These are phyloP conservation scores for Hipparchia sbordonii DNA, from an alignment of 2,888 invertebrate species.

Conservation along the genomic window DNA sequence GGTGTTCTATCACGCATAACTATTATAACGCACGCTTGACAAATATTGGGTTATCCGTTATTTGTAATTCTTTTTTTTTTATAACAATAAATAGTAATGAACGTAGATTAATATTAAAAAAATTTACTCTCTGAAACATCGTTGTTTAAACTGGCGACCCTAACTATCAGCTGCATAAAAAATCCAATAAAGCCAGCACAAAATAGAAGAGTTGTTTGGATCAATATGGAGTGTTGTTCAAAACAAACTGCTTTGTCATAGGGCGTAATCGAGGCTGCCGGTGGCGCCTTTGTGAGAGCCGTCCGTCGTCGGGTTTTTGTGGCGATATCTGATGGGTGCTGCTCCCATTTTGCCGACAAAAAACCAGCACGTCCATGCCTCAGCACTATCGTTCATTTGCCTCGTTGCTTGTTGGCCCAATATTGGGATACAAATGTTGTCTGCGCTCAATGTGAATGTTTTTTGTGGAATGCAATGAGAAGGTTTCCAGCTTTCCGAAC, in stretches of 20 bases:
- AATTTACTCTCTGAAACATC: not conserved
- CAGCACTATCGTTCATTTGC: constrained; percentile 46
- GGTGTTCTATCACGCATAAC: too few species aligned
- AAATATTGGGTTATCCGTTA: too few species aligned
- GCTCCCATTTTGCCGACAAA: constrained; percentile 78
- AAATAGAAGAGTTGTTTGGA: constrained; percentile 78
- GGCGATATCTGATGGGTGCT: constrained; percentile 79
- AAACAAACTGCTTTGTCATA: constrained; percentile 80
- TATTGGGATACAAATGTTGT: constrained; percentile 22
- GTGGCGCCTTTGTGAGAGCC: constrained; percentile 77
- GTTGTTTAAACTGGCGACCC: not conserved
- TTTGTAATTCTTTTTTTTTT: too few species aligned
- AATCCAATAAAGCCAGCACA: constrained; percentile 75
- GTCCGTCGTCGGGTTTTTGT: constrained; percentile 79
- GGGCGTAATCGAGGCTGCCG: constrained; percentile 79
- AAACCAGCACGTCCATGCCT: constrained; percentile 56
- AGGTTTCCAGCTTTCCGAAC: not conserved
- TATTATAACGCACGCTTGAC: too few species aligned
- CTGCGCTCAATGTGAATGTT: constrained; percentile 24
- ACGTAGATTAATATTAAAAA: too few species aligned
- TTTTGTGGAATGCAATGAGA: constrained; percentile 11
- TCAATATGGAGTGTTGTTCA: constrained; percentile 81
- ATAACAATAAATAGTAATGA: too few species aligned
- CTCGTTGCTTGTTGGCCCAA: constrained; percentile 41
- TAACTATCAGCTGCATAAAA: constrained; percentile 52